A percentile compares a stretch with the other conserved stretches of the same genome.
These are phyloP conservation scores for Lydus trimaculatus DNA, from an alignment of 2,888 invertebrate species.

Conservation along the genomic window DNA sequence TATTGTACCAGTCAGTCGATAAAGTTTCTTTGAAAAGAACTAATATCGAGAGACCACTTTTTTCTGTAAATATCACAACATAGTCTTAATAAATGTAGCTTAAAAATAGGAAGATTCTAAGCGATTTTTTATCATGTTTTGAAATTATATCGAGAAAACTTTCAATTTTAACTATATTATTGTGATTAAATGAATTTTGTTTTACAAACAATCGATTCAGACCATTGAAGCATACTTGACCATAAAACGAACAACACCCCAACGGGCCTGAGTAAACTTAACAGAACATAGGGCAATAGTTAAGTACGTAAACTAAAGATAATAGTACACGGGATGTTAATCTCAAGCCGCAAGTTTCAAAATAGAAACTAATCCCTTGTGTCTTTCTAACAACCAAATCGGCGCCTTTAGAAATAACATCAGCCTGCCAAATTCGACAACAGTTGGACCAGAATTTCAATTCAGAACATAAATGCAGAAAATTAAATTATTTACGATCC, in stretches of 20 bases:
- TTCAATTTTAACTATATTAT: too few species aligned
- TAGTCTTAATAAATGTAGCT: neutral
- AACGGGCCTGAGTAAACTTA: constrained; percentile 21
- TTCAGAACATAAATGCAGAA: neutral
- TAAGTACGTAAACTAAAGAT: constrained; percentile 39
- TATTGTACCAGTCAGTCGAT: neutral
- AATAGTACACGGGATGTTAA: constrained; percentile 39
- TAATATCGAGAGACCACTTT: neutral
- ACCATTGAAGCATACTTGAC: constrained; percentile 8
- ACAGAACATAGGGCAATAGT: constrained; percentile 19
- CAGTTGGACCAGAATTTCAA: neutral
- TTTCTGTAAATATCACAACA: neutral
- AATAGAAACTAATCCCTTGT: constrained; percentile 36
- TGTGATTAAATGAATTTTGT: neutral
- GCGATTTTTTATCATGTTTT: neutral
- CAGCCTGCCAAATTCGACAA: constrained; percentile 6
- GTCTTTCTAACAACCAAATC: constrained; percentile 34
- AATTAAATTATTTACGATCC: neutral
- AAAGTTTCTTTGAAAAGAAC: neutral
- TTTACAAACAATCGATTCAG: neutral
- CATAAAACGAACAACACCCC: constrained; percentile 12
- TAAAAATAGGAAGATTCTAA: neutral
- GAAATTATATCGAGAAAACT: too few species aligned
- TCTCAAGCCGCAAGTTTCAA: constrained; percentile 43
- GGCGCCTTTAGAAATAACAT: constrained; percentile 22